Evolutionary conservation across 2,888 invertebrate species (phyloP).

Genomic region (Plusia festucae): DNA sequence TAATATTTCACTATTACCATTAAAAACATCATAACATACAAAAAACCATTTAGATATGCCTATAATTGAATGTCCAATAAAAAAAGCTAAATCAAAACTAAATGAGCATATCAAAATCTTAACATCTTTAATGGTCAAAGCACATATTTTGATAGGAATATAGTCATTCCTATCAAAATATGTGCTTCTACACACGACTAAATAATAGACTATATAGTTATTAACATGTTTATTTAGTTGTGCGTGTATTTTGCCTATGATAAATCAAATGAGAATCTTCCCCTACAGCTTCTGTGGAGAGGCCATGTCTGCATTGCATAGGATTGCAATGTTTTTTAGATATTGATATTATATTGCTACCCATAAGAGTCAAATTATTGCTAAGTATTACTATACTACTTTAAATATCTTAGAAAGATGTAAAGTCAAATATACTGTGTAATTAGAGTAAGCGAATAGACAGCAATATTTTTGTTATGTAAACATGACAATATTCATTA

Average conservation of each 20-base stretch:
- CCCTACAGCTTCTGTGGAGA: no score
- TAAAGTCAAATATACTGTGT: slow-evolving; percentile 11
- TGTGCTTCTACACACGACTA: no score
- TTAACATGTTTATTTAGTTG: no score
- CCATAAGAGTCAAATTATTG: background rate
- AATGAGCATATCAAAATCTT: background rate
- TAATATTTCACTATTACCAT: background rate
- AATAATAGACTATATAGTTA: no score
- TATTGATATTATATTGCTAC: background rate
- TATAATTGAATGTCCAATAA: background rate
- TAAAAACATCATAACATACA: background rate
- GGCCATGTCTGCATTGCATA: no score
- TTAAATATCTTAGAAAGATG: slow-evolving; percentile 9
- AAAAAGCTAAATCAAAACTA: no score
- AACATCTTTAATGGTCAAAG: background rate
- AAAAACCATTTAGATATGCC: background rate
- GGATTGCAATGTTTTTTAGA: no score
- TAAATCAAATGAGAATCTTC: no score
- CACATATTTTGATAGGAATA: background rate
- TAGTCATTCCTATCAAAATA: no score
- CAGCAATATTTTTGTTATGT: slow-evolving; percentile 1
- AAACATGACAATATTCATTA: background rate
- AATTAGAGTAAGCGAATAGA: slow-evolving; percentile 13
- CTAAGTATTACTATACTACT: slow-evolving; percentile 13
- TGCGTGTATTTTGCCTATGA: no score